These are phyloP conservation scores for Lepidochrysops patricia DNA, from an alignment of 2,888 invertebrate genomes.

Conservation along the genomic window DNA sequence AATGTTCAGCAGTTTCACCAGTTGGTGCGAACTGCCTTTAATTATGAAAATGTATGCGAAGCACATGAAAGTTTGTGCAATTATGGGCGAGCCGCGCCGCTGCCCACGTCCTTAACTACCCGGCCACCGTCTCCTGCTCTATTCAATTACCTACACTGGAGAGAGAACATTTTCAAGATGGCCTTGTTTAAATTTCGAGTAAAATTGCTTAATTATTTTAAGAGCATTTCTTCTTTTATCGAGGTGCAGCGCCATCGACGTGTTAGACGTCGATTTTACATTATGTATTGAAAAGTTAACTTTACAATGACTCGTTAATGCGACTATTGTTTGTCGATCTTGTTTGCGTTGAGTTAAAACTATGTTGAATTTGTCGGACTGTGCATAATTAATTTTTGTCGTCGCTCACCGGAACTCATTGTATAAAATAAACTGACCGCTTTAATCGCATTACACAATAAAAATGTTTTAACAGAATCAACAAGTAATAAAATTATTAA, in stretches of 20 bases:
- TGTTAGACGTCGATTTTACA: background rate
- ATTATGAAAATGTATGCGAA: conserved; percentile 73
- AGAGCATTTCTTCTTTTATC: background rate
- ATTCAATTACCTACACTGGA: conserved; percentile 60
- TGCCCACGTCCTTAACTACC: conserved; percentile 54
- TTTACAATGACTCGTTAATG: background rate
- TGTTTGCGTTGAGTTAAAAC: conserved; percentile 5
- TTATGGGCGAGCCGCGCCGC: conserved; percentile 54
- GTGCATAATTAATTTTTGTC: conserved; percentile 7
- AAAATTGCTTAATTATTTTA: conserved; percentile 19
- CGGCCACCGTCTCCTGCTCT: conserved; percentile 48
- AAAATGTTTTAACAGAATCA: background rate
- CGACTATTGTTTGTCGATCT: conserved; percentile 2
- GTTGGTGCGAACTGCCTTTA: conserved; percentile 65
- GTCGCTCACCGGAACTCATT: background rate
- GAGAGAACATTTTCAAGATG: conserved; percentile 49
- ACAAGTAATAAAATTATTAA: background rate
- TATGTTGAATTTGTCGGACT: conserved; percentile 2
- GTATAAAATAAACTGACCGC: background rate
- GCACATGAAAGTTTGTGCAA: conserved; percentile 72
- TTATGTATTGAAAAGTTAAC: background rate
- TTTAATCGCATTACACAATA: background rate
- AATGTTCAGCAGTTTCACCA: conserved; percentile 46
- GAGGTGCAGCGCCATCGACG: background rate
- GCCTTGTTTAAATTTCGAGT: conserved; percentile 37